Percentiles rank a stretch among this genome's conserved stretches.
These are phyloP conservation scores for Ricordea florida DNA, from an alignment of 92 coral and sea anemone species.

Conservation along the genomic window DNA sequence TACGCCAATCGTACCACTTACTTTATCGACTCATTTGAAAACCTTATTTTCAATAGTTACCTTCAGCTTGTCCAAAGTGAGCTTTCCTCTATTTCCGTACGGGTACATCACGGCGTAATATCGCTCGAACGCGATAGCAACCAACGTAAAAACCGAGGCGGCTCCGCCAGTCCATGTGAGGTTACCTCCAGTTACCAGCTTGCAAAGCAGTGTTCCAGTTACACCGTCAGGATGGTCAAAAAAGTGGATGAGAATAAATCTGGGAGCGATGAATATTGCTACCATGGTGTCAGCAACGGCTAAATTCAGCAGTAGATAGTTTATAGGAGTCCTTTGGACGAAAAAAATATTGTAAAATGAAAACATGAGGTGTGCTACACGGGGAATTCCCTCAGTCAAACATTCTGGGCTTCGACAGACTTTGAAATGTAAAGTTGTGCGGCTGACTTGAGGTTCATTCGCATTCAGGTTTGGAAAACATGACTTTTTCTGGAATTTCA, in stretches of 20 bases:
- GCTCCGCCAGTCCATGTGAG: conserved; percentile 37
- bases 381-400: too few relatives aligned
- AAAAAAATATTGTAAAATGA: too few relatives aligned
- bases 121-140: conserved; percentile 37
- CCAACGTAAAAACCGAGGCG: conserved; percentile 31
- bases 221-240: conserved; percentile 35
- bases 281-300: conserved; percentile 56
- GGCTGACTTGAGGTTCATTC: too few relatives aligned
- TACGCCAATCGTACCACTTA: neutral
- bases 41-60: neutral
- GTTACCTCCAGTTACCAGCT: conserved; percentile 23
- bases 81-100: neutral
- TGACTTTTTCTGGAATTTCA: too few relatives aligned
- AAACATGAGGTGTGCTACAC: too few relatives aligned
- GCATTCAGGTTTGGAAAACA: too few relatives aligned
- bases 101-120: conserved; percentile 53
- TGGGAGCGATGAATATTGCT: conserved; percentile 23
- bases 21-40: neutral
- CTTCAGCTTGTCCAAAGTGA: conserved; percentile 12
- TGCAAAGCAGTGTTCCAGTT: conserved; percentile 27
- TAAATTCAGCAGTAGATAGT: conserved; percentile 42
- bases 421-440: too few relatives aligned
- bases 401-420: too few relatives aligned
- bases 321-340: conserved; percentile 44
- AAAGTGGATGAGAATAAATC: conserved; percentile 9